Evolutionary conservation across 2,113 vertebrate species (phyloP), one percentile per base, ranked within the genome.

Genomic region (Poeciliopsis prolifica): DNA sequence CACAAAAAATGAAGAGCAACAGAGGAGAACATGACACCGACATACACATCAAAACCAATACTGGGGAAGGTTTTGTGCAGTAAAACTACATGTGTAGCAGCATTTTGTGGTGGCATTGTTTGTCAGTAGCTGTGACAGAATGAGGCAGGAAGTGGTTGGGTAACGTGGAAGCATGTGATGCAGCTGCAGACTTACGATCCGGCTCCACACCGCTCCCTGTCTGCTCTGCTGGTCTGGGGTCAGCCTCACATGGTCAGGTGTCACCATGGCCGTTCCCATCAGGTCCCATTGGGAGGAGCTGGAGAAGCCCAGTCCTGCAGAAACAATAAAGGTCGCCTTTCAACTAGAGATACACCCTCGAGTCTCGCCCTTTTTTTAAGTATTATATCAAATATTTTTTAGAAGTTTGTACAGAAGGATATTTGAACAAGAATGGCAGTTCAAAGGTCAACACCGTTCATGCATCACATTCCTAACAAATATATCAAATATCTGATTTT

Each of bases 161-260:
- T 76, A 61, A 51, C 60, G 51, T 37, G 24, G 42, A 13, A 70
- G 15, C n/a, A 28, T 65, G 61, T 14, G 61, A 65, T 12, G n/a
- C 15, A 48, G 40, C 51, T 70, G 68, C 44, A 70, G 31, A 94
- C 96, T 96, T 94, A 99, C 97, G 82, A 97, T 92, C 6, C 97
- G 93, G 89, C 97, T 97, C 97, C 97, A 99, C 29, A 99, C 94
- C 1, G 96, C 97, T 58, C 97, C 97, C 86, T 96, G 96, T 92
- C 97, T 94, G 94, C 97, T 98, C 92, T 97, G 97, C 88, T 94
- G 78, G 86, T 99, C 97, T 13, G 97, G 97, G 5, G 97, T 99
- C 75, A 99, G 95, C 33, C 97, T 95, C 67, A 98, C 94, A 51
- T 96, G 88, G 65, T 98, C 97, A 4, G 96, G 94, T 24, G 96